A percentile compares a stretch with the other conserved stretches of the same genome.
These are phyloP conservation scores for Rattus rattus DNA, from an alignment of 2,113 vertebrate genomes.

Conservation along the genomic window DNA sequence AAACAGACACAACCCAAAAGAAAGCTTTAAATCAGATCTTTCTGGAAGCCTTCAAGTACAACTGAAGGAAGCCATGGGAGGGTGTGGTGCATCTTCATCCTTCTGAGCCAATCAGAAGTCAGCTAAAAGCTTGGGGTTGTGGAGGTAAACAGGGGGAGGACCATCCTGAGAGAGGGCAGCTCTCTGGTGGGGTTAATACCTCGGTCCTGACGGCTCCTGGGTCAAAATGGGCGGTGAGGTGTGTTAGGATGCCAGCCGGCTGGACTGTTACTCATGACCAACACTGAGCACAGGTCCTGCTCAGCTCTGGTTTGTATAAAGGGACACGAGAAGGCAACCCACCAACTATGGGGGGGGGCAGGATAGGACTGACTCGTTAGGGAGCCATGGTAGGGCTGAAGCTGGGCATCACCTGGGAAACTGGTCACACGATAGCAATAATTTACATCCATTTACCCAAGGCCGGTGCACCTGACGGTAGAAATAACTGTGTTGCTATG, in stretches of 20 bases:
- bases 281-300: background rate
- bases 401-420: background rate
- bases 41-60: background rate
- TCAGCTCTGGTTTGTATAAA: background rate
- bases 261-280: background rate
- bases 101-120: slow-evolving; percentile 36
- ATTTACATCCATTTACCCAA: background rate
- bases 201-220: slow-evolving; percentile 1
- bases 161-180: background rate
- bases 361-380: background rate
- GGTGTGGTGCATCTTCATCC: background rate
- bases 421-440: background rate
- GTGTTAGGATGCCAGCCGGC: background rate
- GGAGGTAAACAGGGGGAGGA: slow-evolving; percentile 1
- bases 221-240: slow-evolving; percentile 22
- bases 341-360: background rate
- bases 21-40: background rate
- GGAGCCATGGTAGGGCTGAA: background rate
- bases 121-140: background rate
- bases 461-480: background rate
- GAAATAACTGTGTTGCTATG: background rate
- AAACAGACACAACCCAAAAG: background rate
- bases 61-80: background rate
- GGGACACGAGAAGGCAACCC: background rate
- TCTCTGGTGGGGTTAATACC: slow-evolving; percentile 38